phyloP scores from a whole-genome alignment of 2,113 vertebrate genomes.

The Narcine bancroftii region DNA sequence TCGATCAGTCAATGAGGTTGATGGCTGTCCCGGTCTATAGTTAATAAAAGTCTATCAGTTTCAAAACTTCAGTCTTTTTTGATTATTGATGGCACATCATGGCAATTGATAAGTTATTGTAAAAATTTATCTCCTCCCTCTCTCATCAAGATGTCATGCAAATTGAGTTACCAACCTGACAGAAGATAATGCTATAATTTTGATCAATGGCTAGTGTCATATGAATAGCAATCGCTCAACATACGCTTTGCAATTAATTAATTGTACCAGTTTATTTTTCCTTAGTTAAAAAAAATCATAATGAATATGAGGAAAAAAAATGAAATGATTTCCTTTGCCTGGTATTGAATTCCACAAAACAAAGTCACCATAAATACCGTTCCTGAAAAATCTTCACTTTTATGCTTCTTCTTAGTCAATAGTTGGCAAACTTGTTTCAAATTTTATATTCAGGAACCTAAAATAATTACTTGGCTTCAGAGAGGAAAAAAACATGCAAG shows the following conservation, averaged over 20 bases:
- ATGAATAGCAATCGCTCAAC: not conserved
- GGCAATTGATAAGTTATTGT: not conserved
- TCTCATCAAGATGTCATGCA: not conserved
- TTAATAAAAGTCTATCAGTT: too few species aligned
- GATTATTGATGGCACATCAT: too few species aligned
- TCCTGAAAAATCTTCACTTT: not conserved
- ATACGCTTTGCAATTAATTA: not conserved
- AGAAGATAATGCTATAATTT: not conserved
- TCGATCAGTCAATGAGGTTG: too few species aligned
- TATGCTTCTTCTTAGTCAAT: not conserved
- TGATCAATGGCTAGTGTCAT: not conserved
- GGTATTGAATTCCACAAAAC: not conserved
- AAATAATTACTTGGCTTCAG: slow-evolving; percentile 21
- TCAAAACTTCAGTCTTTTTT: too few species aligned
- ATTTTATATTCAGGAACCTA: not conserved
- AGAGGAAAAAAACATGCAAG: not conserved
- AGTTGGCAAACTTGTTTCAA: slow-evolving; percentile 10
- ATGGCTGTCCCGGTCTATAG: too few species aligned
- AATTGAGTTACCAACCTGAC: not conserved
- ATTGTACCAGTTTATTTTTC: not conserved
- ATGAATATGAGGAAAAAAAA: not conserved
- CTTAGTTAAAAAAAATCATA: not conserved
- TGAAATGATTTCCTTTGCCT: not conserved
- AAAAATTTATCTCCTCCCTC: not conserved
- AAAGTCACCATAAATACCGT: not conserved